Percentiles rank a stretch among this genome's conserved stretches.
Conservation (phyloP, 2,113 vertebrate genomes). For the Aegotheles bennettii region DNA sequence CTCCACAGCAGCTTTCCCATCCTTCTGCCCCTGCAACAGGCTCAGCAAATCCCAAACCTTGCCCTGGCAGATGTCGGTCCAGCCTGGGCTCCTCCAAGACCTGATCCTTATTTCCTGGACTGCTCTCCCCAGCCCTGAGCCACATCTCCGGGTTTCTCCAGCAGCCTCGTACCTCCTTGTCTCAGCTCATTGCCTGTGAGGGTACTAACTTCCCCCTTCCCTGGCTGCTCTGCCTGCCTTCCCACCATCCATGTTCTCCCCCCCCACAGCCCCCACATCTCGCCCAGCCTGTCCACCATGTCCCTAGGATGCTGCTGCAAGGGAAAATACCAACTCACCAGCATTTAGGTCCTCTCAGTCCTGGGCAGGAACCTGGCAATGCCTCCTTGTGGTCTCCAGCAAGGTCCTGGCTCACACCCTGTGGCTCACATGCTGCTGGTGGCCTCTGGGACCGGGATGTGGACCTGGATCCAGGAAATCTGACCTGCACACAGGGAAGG, state of each 20-base stretch:
- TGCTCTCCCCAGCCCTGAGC: not conserved
- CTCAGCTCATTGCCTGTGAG: not conserved
- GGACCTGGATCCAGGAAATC: not conserved
- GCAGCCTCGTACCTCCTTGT: not conserved
- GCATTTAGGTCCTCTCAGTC: not conserved
- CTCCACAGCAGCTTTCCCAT: not conserved
- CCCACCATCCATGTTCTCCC: not conserved
- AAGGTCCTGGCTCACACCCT: not conserved
- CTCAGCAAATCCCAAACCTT: not conserved
- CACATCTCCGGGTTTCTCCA: not conserved
- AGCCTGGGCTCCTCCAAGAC: not conserved
- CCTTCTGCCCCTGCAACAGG: not conserved
- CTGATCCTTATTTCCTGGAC: rapidly evolving
- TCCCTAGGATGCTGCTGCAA: not conserved
- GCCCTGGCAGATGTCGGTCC: not conserved
- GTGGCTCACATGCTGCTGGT: not conserved
- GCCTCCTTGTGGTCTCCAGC: not conserved
- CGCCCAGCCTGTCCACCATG: not conserved
- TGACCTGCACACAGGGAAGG: not conserved
- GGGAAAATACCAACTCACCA: not conserved
- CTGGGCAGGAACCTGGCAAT: not conserved
- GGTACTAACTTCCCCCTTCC: not conserved
- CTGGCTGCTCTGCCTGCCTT: not conserved
- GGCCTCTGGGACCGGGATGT: not conserved
- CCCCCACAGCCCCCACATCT: not conserved